A percentile compares a stretch with the other conserved stretches of the same genome.
These are phyloP conservation scores for Perognathus longimembris DNA, from an alignment of 2,113 vertebrate genomes.

Conservation along the genomic window DNA sequence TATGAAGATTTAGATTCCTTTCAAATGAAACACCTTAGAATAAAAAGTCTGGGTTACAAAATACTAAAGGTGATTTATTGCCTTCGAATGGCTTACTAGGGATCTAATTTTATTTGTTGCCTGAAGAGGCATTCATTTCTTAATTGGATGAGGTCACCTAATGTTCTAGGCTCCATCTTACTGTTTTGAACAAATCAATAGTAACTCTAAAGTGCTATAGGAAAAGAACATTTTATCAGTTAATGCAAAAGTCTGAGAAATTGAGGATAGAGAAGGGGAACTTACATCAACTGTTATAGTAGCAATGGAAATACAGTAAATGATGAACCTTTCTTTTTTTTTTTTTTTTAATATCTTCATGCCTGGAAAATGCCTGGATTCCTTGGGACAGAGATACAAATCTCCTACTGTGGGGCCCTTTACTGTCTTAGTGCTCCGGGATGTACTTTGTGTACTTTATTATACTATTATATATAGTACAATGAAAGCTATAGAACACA, in stretches of 20 bases:
- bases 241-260: slow-evolving; percentile 1
- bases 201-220: neutral
- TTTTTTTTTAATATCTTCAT: slow-evolving; percentile 32
- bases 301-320: slow-evolving; percentile 24
- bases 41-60: slow-evolving; percentile 16
- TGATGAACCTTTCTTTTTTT: slow-evolving; percentile 60
- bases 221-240: slow-evolving; percentile 35
- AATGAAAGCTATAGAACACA: slow-evolving; percentile 54
- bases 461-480: slow-evolving; percentile 39
- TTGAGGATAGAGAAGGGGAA: neutral
- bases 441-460: slow-evolving; percentile 42
- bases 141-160: slow-evolving; percentile 50
- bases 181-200: slow-evolving; percentile 53
- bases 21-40: slow-evolving; percentile 4
- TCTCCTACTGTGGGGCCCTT: slow-evolving; percentile 57
- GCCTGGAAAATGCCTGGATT: neutral
- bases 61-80: slow-evolving; percentile 38
- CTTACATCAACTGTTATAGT: slow-evolving; percentile 48
- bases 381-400: slow-evolving; percentile 30
- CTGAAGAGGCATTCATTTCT: slow-evolving; percentile 40
- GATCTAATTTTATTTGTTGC: slow-evolving; percentile 9
- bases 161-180: slow-evolving; percentile 17
- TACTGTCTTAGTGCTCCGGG: slow-evolving; percentile 31
- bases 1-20: slow-evolving; percentile 10
- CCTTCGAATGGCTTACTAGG: slow-evolving; percentile 14